A percentile compares a stretch with the other conserved stretches of the same genome.
phyloP scores from a whole-genome alignment of 2,888 invertebrate species.

The Lamellibrachia columna region DNA sequence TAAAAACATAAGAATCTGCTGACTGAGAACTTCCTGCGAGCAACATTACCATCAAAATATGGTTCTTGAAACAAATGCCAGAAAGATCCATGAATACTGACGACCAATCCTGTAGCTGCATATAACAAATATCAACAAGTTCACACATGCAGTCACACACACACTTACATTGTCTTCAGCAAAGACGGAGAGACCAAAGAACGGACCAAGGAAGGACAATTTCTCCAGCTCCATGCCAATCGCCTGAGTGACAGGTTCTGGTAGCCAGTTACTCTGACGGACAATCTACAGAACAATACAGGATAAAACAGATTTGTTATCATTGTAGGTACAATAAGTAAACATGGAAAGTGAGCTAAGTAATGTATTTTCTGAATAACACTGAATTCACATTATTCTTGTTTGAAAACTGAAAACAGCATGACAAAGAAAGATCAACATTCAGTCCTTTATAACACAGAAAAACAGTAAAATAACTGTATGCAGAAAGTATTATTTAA shows the following conservation, averaged over 20 bases:
- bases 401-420: neutral
- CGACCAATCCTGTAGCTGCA: neutral
- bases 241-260: conserved; percentile 78
- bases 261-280: conserved; percentile 75
- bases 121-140: neutral
- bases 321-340: neutral
- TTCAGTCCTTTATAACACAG: neutral
- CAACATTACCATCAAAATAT: neutral
- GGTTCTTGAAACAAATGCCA: neutral
- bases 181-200: conserved; percentile 89
- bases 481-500: too few relatives aligned
- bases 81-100: neutral
- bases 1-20: neutral
- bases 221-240: conserved; percentile 85
- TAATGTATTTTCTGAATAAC: too few relatives aligned
- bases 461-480: too few relatives aligned
- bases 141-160: neutral
- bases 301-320: neutral
- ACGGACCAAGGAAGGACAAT: conserved; percentile 88
- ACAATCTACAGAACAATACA: conserved; percentile 51
- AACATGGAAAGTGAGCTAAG: neutral
- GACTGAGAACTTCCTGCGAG: neutral
- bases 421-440: neutral
- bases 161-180: conserved; percentile 84
- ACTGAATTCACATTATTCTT: neutral